phyloP scores from a whole-genome alignment of 2,797 vertebrate species.

The Macroramphosus scolopax region DNA sequence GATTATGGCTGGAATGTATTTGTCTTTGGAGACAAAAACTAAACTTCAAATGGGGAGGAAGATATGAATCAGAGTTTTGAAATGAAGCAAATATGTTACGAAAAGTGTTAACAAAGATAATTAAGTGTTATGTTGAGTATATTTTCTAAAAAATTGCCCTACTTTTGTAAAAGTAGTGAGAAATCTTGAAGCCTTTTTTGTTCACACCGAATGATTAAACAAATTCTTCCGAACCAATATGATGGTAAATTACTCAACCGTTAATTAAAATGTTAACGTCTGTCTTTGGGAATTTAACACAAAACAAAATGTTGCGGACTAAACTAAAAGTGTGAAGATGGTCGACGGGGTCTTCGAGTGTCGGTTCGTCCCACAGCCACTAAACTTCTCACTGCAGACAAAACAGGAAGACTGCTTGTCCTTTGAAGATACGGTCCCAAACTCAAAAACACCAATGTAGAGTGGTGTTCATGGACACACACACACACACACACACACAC shows the following conservation, averaged over 20 bases:
- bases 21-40: not conserved
- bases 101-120: no score
- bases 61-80: no score
- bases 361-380: constrained; percentile 4
- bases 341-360: not conserved
- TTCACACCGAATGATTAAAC: no score
- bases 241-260: no score
- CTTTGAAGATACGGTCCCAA: constrained; percentile 33
- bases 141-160: no score
- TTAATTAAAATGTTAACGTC: not conserved
- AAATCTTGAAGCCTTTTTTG: no score
- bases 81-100: not conserved
- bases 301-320: not conserved
- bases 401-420: constrained; percentile 47
- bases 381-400: constrained; percentile 37
- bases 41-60: not conserved
- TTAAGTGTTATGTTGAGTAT: no score
- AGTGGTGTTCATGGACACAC: not conserved
- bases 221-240: no score
- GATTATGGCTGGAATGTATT: no score
- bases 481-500: not conserved
- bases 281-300: not conserved
- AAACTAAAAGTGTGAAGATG: constrained; percentile 7
- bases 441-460: constrained; percentile 11
- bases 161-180: no score